phyloP scores from a whole-genome alignment of 2,797 vertebrate species.

The Macrochelys suwanniensis region DNA sequence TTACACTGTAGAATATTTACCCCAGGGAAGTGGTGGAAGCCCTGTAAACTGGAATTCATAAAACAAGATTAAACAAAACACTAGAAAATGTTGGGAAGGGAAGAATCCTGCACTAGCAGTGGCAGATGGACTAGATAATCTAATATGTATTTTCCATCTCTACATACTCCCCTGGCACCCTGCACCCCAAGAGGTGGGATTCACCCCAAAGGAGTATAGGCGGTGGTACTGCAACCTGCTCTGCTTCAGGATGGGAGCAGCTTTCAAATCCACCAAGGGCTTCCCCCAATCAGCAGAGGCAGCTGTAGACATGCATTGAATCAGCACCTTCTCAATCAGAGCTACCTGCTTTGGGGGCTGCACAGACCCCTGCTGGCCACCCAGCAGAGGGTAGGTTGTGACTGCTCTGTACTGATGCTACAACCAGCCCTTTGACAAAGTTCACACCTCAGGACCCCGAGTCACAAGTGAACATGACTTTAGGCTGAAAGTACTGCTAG shows the following conservation, averaged over 20 bases:
- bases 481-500: conserved; percentile 25
- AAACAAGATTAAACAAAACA: not conserved
- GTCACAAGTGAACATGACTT: not conserved
- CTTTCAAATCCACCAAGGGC: not conserved
- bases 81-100: not conserved
- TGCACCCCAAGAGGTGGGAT: not conserved
- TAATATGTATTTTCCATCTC: not conserved
- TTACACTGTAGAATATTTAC: not conserved
- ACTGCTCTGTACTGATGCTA: not conserved
- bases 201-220: not conserved
- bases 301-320: not conserved
- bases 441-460: not conserved
- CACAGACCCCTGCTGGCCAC: not conserved
- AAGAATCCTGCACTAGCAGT: rapidly evolving
- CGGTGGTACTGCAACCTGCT: not conserved
- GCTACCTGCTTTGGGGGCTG: not conserved
- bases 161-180: not conserved
- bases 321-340: not conserved
- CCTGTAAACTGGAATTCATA: not conserved
- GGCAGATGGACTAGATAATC: not conserved
- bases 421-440: not conserved
- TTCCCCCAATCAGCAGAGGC: not conserved
- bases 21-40: not conserved
- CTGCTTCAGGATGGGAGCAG: not conserved
- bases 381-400: not conserved